Percentiles rank a stretch among this genome's conserved stretches.
Conservation (phyloP, 1,140 invertebrate genomes). For the Heliconius nattereri region DNA sequence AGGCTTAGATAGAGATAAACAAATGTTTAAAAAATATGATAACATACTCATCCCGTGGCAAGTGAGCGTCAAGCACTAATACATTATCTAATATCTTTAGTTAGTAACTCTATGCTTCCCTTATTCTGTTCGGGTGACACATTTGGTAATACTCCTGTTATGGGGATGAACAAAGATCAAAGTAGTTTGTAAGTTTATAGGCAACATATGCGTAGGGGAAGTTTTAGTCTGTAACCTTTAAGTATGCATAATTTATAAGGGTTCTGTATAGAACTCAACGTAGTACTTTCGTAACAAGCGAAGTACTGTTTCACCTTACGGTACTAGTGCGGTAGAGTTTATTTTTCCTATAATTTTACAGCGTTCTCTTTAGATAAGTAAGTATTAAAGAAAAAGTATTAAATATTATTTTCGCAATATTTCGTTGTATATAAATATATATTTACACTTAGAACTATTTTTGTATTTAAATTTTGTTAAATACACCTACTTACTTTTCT, state of each 20-base stretch:
- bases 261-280: background rate
- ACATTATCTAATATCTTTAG: background rate
- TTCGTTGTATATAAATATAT: background rate
- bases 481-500: background rate
- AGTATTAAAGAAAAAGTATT: background rate
- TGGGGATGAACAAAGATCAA: constrained; percentile 2
- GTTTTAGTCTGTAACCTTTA: constrained; percentile 12
- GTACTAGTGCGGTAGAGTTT: background rate
- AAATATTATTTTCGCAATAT: background rate
- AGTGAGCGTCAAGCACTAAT: too few species aligned
- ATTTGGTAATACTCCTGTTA: constrained; percentile 1
- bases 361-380: background rate
- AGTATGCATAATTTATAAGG: constrained; percentile 14
- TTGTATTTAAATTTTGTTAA: background rate
- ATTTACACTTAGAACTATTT: background rate
- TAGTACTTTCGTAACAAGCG: background rate
- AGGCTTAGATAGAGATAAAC: too few species aligned
- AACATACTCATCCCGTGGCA: too few species aligned
- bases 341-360: background rate
- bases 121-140: background rate
- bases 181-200: constrained; percentile 8
- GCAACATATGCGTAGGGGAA: background rate
- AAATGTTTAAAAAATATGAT: too few species aligned
- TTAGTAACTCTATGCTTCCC: background rate
- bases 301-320: background rate